A percentile compares a stretch with the other conserved stretches of the same genome.
phyloP scores from a whole-genome alignment of 2,888 invertebrate species.

The Fragum whitleyi region DNA sequence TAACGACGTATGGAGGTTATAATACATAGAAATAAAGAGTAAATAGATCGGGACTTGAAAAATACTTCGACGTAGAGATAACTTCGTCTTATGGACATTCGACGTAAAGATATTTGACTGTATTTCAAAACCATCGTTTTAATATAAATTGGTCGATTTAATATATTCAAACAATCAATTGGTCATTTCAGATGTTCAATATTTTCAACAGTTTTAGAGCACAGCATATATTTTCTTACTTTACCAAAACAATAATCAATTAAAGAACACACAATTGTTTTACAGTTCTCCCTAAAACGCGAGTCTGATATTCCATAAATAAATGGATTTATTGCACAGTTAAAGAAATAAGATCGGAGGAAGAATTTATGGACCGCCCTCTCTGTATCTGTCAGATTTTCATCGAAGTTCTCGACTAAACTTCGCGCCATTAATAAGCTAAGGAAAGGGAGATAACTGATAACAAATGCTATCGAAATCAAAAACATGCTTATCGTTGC shows the following conservation, averaged over 20 bases:
- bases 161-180: too few species aligned
- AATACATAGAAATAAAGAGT: too few species aligned
- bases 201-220: not conserved
- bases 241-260: not conserved
- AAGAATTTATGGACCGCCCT: conserved; percentile 65
- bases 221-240: not conserved
- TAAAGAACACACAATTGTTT: conserved; percentile 45
- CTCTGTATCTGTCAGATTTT: conserved; percentile 46
- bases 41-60: too few species aligned
- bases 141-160: too few species aligned
- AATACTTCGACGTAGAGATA: too few species aligned
- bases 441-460: conserved; percentile 68
- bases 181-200: not conserved
- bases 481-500: conserved; percentile 71
- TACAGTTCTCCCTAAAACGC: conserved; percentile 56
- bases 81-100: too few species aligned
- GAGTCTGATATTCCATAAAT: conserved; percentile 72
- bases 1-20: too few species aligned
- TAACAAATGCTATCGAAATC: conserved; percentile 65
- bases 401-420: conserved; percentile 54
- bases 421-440: conserved; percentile 54
- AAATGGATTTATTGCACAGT: conserved; percentile 72
- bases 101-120: too few species aligned
- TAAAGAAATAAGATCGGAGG: conserved; percentile 70
- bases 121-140: too few species aligned